phyloP scores from a whole-genome alignment of 2,888 invertebrate species.

The Morpho deidamia region DNA sequence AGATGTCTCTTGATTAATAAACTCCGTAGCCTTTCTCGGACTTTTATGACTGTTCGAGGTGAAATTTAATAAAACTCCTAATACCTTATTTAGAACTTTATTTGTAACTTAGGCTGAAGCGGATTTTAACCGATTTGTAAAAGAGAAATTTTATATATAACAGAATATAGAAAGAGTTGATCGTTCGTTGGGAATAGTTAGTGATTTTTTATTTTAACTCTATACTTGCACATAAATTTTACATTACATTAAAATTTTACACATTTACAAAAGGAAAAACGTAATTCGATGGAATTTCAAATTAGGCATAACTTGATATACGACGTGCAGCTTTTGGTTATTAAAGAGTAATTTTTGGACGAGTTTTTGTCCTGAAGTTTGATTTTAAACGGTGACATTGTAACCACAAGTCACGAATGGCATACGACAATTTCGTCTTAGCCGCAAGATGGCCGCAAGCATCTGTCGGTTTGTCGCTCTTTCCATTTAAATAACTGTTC shows the following conservation, averaged over 20 bases:
- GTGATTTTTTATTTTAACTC: too few relatives aligned
- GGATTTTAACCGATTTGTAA: background rate
- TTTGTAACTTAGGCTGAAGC: background rate
- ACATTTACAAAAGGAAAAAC: background rate
- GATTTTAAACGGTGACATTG: slow-evolving; percentile 69
- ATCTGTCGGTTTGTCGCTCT: slow-evolving; percentile 75
- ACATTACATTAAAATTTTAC: too few relatives aligned
- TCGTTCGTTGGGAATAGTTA: too few relatives aligned
- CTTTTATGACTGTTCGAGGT: slow-evolving; percentile 7
- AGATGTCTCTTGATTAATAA: slow-evolving; percentile 68
- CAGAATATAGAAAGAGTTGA: too few relatives aligned
- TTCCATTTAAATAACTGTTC: slow-evolving; percentile 61
- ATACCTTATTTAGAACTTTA: slow-evolving; percentile 6
- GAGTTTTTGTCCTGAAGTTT: slow-evolving; percentile 53
- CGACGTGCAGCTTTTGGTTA: background rate
- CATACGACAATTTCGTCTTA: slow-evolving; percentile 48
- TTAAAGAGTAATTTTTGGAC: slow-evolving; percentile 7
- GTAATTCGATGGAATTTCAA: background rate
- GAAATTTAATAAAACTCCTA: slow-evolving; percentile 8
- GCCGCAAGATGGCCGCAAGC: slow-evolving; percentile 72
- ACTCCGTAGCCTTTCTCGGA: slow-evolving; percentile 43
- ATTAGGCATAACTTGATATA: background rate
- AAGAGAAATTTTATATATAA: too few relatives aligned
- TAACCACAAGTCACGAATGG: slow-evolving; percentile 67
- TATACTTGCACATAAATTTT: too few relatives aligned